These are phyloP conservation scores for Drepana arcuata DNA, from an alignment of 1,140 invertebrate species.

Conservation along the genomic window DNA sequence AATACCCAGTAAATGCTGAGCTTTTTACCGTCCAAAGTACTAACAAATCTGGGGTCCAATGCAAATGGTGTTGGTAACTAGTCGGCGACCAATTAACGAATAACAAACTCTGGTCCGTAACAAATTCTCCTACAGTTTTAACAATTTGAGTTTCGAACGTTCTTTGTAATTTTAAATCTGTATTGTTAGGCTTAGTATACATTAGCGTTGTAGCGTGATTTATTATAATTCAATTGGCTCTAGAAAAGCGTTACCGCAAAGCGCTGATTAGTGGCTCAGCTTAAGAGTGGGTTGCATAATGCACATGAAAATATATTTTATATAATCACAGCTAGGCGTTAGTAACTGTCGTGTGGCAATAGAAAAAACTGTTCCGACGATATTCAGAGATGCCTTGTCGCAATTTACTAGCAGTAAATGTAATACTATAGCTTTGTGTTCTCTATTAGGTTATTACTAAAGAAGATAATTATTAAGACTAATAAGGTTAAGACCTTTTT, in stretches of 20 bases:
- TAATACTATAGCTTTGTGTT: too few species aligned
- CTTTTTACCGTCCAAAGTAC: too few species aligned
- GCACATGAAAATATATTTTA: not conserved
- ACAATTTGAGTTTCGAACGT: slow-evolving; percentile 61
- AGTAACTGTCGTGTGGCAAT: not conserved
- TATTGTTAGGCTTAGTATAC: slow-evolving; percentile 27
- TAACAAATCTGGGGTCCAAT: not conserved
- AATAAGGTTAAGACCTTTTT: too few species aligned
- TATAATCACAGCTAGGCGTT: not conserved
- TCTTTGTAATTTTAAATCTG: slow-evolving; percentile 53
- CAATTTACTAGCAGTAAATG: too few species aligned
- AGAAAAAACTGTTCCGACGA: too few species aligned
- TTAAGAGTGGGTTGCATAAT: not conserved
- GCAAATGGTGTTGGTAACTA: slow-evolving; percentile 18
- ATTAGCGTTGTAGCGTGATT: slow-evolving; percentile 2
- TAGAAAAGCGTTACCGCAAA: too few species aligned
- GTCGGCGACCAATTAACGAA: slow-evolving; percentile 58
- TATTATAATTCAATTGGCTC: too few species aligned
- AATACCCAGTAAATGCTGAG: too few species aligned
- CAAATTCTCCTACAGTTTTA: slow-evolving; percentile 68
- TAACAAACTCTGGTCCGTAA: slow-evolving; percentile 62
- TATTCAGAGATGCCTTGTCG: too few species aligned
- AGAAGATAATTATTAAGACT: too few species aligned
- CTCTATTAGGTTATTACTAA: too few species aligned
- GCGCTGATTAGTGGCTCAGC: too few species aligned